Conservation (phyloP, 1,140 invertebrate genomes). For the Macrotrachela quadricornifera region DNA sequence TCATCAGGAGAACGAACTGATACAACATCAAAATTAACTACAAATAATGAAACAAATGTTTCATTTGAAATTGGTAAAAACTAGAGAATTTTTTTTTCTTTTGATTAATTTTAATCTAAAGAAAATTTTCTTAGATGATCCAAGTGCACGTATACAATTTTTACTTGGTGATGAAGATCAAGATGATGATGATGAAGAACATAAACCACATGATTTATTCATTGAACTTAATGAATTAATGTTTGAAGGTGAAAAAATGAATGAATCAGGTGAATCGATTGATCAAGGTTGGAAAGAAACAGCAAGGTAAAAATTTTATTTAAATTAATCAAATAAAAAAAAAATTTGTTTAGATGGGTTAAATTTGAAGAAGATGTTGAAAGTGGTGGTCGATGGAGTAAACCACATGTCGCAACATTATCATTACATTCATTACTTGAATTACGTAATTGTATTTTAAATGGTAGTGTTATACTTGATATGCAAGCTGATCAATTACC, state of each 20-base stretch:
- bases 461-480: constrained; percentile 25
- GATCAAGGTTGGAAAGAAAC: constrained; percentile 3
- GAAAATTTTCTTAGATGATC: too few species aligned
- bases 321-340: too few species aligned
- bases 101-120: too few species aligned
- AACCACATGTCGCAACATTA: constrained; percentile 30
- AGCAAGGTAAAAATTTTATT: background rate
- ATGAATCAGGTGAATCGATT: background rate
- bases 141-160: too few species aligned
- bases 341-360: constrained; percentile 27
- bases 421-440: constrained; percentile 29
- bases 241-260: too few species aligned
- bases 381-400: constrained; percentile 31
- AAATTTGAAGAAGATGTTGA: constrained; percentile 33
- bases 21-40: too few species aligned
- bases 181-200: background rate
- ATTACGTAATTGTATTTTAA: constrained; percentile 21
- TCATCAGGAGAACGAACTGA: too few species aligned
- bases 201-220: constrained; percentile 6
- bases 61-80: too few species aligned
- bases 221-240: constrained; percentile 6
- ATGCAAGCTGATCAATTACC: constrained; percentile 37
- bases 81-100: too few species aligned
- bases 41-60: too few species aligned
- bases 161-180: background rate